Evolutionary conservation across 2,888 invertebrate species (phyloP).

Genomic region (Nebria salina): DNA sequence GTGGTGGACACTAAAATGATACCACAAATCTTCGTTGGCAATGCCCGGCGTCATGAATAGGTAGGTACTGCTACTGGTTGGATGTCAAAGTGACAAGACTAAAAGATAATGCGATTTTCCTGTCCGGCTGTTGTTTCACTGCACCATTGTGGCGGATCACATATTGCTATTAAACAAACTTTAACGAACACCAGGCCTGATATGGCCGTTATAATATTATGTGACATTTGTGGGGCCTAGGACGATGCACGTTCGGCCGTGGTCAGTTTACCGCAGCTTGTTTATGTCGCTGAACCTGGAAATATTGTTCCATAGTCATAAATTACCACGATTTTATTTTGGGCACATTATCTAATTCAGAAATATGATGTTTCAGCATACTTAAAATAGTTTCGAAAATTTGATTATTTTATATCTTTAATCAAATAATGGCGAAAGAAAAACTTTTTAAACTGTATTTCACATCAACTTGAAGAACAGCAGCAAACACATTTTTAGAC

Average conservation of each 20-base stretch:
- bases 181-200: not conserved
- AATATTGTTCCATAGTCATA: not conserved
- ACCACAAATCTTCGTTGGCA: not conserved
- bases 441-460: too few species aligned
- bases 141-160: conserved; percentile 2
- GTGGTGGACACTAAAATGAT: not conserved
- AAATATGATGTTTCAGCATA: too few species aligned
- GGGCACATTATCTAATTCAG: too few species aligned
- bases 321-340: too few species aligned
- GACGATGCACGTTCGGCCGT: not conserved
- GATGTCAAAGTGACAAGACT: not conserved
- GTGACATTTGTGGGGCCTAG: not conserved
- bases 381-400: too few species aligned
- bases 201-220: not conserved
- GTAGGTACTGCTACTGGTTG: not conserved
- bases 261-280: not conserved
- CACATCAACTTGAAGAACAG: too few species aligned
- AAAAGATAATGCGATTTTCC: conserved; percentile 21
- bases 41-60: not conserved
- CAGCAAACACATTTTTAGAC: not conserved
- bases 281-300: not conserved
- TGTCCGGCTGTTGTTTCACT: conserved; percentile 3
- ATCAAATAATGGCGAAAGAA: too few species aligned
- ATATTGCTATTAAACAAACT: not conserved
- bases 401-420: too few species aligned